Conservation (phyloP, 2,888 invertebrate species). For the Gryllus longicercus region DNA sequence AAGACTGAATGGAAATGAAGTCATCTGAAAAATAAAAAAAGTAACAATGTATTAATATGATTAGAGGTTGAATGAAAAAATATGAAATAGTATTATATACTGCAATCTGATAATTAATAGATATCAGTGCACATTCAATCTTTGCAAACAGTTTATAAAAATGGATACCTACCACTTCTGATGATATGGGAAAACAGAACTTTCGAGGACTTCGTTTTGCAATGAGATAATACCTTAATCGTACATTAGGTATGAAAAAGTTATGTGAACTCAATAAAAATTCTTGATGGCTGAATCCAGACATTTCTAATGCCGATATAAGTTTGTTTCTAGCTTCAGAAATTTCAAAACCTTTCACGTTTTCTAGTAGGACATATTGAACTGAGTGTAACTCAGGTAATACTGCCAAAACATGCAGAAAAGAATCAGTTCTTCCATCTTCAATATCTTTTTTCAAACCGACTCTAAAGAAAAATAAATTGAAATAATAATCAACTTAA, state of each 20-base stretch:
- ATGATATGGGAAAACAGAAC: slow-evolving; percentile 45
- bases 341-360: slow-evolving; percentile 92
- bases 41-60: too few species aligned
- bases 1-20: background rate
- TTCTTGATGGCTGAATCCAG: slow-evolving; percentile 73
- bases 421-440: slow-evolving; percentile 76
- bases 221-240: slow-evolving; percentile 85
- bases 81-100: too few species aligned
- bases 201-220: slow-evolving; percentile 59
- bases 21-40: background rate
- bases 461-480: slow-evolving; percentile 50
- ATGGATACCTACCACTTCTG: background rate
- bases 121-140: too few species aligned
- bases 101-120: too few species aligned
- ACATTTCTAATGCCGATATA: slow-evolving; percentile 58
- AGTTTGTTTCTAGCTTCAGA: slow-evolving; percentile 71
- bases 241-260: slow-evolving; percentile 85
- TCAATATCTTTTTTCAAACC: slow-evolving; percentile 74
- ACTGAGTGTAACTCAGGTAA: slow-evolving; percentile 60
- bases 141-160: too few species aligned
- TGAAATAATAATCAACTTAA: background rate
- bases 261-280: slow-evolving; percentile 80
- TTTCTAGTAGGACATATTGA: slow-evolving; percentile 81
- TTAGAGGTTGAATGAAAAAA: too few species aligned
- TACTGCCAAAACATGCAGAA: slow-evolving; percentile 69